Conservation (phyloP, 2,113 vertebrate genomes). For the Hylia prasina region DNA sequence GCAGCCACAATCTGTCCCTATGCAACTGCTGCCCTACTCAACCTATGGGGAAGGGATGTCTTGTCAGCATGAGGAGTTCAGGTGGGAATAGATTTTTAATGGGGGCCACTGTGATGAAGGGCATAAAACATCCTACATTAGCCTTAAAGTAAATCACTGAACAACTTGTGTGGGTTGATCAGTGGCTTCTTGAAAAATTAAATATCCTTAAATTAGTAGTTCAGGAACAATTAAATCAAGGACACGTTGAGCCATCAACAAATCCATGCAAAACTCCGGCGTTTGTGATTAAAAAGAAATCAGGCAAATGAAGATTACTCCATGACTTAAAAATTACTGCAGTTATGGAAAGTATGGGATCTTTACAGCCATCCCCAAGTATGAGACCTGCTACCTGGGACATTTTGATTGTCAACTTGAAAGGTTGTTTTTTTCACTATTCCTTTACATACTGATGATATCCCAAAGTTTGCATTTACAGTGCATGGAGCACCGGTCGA, state of each 20-base stretch:
- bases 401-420: neutral
- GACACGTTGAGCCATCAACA: neutral
- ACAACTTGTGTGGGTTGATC: neutral
- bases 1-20: rapidly evolving
- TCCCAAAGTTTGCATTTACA: neutral
- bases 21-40: neutral
- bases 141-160: neutral
- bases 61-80: neutral
- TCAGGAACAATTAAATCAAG: neutral
- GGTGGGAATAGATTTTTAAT: neutral
- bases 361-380: neutral
- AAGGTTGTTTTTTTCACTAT: neutral
- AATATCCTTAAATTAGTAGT: neutral
- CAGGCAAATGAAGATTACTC: neutral
- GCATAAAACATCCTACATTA: neutral
- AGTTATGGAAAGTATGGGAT: neutral
- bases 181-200: neutral
- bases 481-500: neutral
- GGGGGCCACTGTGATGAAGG: neutral
- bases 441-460: neutral
- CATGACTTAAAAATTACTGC: neutral
- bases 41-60: neutral
- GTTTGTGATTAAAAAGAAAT: neutral
- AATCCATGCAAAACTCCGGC: neutral
- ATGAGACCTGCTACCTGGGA: neutral